phyloP scores from a whole-genome alignment of 2,888 invertebrate genomes.

The Tiliacea citrago region DNA sequence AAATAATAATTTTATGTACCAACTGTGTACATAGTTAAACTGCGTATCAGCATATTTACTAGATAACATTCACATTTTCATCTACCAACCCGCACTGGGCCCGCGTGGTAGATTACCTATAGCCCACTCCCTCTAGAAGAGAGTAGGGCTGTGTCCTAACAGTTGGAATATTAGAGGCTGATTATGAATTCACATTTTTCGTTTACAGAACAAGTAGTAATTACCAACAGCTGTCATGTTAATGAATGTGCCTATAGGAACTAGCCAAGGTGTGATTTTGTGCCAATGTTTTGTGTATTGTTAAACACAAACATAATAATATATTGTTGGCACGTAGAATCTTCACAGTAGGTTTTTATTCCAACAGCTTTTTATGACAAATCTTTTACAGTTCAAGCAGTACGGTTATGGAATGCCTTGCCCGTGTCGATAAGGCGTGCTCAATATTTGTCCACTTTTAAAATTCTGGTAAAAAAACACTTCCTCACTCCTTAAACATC shows the following conservation, averaged over 20 bases:
- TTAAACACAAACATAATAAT: neutral
- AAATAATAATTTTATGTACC: conserved; percentile 14
- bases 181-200: conserved; percentile 24
- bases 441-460: no score
- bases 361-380: no score
- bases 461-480: no score
- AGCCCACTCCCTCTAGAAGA: no score
- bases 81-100: no score
- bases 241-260: neutral
- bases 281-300: conserved; percentile 2
- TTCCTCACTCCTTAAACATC: no score
- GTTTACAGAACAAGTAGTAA: conserved; percentile 9
- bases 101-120: no score
- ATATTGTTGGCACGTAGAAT: neutral
- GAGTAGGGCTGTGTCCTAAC: no score
- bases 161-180: no score
- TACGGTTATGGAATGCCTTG: no score
- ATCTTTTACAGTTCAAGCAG: no score
- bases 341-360: neutral
- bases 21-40: conserved; percentile 7
- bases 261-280: neutral
- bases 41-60: conserved; percentile 6
- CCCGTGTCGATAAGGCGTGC: no score
- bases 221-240: neutral
- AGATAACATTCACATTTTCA: conserved; percentile 15